These are phyloP conservation scores for Aricia artaxerxes DNA, from an alignment of 2,888 invertebrate genomes.

Conservation along the genomic window DNA sequence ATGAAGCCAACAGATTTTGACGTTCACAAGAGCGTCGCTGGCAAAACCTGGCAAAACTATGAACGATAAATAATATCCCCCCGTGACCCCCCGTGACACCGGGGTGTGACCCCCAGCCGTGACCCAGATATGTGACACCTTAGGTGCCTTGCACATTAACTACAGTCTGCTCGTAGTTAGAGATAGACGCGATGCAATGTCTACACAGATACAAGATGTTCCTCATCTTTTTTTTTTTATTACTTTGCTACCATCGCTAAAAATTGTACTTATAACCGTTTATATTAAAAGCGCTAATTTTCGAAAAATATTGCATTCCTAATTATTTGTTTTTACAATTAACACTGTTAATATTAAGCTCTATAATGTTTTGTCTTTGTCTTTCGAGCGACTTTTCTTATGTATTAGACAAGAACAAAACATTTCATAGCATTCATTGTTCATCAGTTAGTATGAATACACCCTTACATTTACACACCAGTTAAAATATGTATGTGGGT, in stretches of 20 bases:
- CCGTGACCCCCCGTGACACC: neutral
- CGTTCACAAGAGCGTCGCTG: neutral
- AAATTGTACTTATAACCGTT: too few relatives aligned
- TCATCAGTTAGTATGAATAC: neutral
- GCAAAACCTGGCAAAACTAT: neutral
- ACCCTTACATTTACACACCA: neutral
- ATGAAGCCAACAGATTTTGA: neutral
- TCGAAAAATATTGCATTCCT: too few relatives aligned
- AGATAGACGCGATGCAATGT: neutral
- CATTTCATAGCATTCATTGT: too few relatives aligned
- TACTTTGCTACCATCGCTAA: too few relatives aligned
- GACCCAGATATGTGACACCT: conserved; percentile 12
- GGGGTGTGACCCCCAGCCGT: conserved; percentile 12
- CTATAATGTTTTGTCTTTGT: too few relatives aligned
- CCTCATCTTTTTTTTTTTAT: too few relatives aligned
- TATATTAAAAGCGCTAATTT: too few relatives aligned
- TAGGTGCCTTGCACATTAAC: neutral
- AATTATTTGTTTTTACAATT: too few relatives aligned
- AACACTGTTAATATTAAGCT: too few relatives aligned
- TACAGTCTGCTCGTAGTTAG: neutral
- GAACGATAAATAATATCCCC: neutral
- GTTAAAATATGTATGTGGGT: conserved; percentile 3
- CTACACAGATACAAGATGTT: too few relatives aligned
- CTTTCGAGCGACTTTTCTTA: too few relatives aligned
- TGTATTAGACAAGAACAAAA: too few relatives aligned